Base-by-base conservation (phyloP, 2,888 invertebrate species). In the Anagyrus pseudococci region DNA sequence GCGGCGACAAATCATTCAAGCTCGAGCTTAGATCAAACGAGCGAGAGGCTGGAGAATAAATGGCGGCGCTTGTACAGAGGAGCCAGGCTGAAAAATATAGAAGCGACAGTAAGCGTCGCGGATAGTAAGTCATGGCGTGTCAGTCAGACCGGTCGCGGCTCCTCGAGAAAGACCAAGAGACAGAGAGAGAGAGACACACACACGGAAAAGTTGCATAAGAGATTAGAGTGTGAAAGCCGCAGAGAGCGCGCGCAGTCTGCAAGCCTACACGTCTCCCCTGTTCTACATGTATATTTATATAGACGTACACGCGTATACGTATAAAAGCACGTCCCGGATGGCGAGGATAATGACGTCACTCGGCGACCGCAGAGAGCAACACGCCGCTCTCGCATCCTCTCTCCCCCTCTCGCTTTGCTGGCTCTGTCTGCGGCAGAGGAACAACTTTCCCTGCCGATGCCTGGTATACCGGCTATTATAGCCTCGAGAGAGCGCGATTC, bases 171-270 rank as follows among this genome's bases (percentile, higher is more conserved):
- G n/a, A 15, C 8, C 33, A 15, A 47, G 46, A 20, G 46, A 33
- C 23, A 43, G 43, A n/a, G n/a, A 10, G 44, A 25, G 17, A 25
- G 68, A 69, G 72, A 72, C 70, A n/a, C n/a, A n/a, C n/a, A n/a
- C n/a, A n/a, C n/a, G n/a, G n/a, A n/a, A n/a, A 71, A 64, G 75
- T 80, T 80, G 78, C 80, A 79, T 80, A 80, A 80, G 76, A 76
- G 73, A 80, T 78, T 78, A 79, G 78, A 79, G 76, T 76, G 80
- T 80, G 79, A 80, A 80, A 79, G 78, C 77, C 75, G 65, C 60
- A 37, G 58, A 68, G 64, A 67, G 52, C 65, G 58, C 57, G 62
- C 60, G 48, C 4, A 25, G 53, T 25, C 43, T 33, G 47, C 23
- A n/a, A 23, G 22, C 33, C 15, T n/a, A n/a, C n/a, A n/a, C n/a